These are phyloP conservation scores for Perognathus longimembris DNA, from an alignment of 2,113 vertebrate species.

Conservation along the genomic window DNA sequence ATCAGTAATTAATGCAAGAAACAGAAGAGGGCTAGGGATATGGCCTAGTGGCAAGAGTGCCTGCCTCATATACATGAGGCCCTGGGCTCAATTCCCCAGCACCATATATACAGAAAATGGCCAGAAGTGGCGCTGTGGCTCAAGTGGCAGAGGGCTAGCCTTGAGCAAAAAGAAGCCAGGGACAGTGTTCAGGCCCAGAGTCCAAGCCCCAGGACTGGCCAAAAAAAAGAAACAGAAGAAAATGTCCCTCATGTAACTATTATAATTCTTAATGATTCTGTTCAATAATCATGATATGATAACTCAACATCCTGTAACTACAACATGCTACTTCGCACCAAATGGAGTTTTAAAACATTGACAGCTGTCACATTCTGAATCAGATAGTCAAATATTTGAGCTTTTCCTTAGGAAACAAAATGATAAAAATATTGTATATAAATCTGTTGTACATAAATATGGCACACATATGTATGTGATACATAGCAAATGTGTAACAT, in stretches of 20 bases:
- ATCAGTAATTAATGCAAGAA: neutral
- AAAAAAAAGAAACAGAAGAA: neutral
- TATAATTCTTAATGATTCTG: neutral
- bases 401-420: neutral
- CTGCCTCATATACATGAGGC: too few species aligned
- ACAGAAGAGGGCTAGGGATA: too few species aligned
- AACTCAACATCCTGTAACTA: neutral
- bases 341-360: neutral
- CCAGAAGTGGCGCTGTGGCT: too few species aligned
- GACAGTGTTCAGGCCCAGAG: too few species aligned
- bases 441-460: neutral
- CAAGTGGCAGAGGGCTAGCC: too few species aligned
- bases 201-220: too few species aligned
- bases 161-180: too few species aligned
- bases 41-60: too few species aligned
- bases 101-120: too few species aligned
- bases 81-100: too few species aligned
- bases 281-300: neutral
- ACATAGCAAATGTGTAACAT: neutral
- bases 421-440: constrained; percentile 30
- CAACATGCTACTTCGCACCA: neutral
- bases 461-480: neutral
- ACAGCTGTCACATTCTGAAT: neutral
- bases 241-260: neutral
- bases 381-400: neutral